Percentiles rank a stretch among this genome's conserved stretches.
These are phyloP conservation scores for Donacobius atricapilla DNA, from an alignment of 2,113 vertebrate species.

Conservation along the genomic window DNA sequence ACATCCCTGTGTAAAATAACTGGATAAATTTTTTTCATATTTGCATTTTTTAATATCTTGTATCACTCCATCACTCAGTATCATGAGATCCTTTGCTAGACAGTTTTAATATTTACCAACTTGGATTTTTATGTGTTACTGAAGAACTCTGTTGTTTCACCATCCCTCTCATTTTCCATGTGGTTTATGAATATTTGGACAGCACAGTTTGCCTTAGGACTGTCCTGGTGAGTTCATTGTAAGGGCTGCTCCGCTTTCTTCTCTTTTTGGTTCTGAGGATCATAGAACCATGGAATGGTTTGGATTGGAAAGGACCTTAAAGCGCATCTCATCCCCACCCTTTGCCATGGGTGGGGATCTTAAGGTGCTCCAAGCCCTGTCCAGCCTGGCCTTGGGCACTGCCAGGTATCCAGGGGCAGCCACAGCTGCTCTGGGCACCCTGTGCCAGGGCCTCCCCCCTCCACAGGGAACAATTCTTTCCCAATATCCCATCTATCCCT, in stretches of 20 bases:
- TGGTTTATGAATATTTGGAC: background rate
- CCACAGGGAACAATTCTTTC: background rate
- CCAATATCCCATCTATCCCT: background rate
- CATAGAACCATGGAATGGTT: background rate
- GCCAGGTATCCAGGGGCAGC: background rate
- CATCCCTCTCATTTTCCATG: background rate
- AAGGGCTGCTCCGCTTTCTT: background rate
- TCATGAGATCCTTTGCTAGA: background rate
- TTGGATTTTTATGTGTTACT: background rate
- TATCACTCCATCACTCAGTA: background rate
- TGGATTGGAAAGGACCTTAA: background rate
- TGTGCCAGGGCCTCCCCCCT: background rate
- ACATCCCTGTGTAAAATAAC: background rate
- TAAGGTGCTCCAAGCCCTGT: fast-evolving
- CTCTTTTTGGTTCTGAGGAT: background rate
- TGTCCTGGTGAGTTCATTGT: background rate
- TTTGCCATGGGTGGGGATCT: background rate
- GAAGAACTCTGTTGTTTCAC: fast-evolving
- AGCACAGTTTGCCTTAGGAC: background rate
- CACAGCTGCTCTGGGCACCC: background rate
- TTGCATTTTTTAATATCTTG: background rate
- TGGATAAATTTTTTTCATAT: background rate
- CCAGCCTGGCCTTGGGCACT: background rate
- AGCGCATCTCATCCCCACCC: background rate
- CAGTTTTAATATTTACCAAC: background rate